phyloP scores from a whole-genome alignment of 2,888 invertebrate genomes.

The Stenodera caucasica region DNA sequence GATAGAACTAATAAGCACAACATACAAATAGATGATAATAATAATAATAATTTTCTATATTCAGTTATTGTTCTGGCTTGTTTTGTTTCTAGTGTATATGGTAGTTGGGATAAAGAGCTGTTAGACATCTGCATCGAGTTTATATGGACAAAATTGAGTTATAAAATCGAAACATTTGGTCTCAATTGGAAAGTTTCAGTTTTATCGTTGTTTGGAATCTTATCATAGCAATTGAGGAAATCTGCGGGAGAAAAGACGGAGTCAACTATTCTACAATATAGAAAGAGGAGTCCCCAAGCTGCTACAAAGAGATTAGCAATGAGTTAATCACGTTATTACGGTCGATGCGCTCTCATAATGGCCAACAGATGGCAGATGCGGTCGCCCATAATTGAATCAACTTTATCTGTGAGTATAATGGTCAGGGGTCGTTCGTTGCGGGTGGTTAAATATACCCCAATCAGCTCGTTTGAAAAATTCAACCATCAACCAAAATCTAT shows the following conservation, averaged over 20 bases:
- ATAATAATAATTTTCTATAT: too few species aligned
- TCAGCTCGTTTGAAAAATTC: too few species aligned
- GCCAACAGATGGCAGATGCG: slow-evolving; percentile 58
- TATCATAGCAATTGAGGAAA: slow-evolving; percentile 37
- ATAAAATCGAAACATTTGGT: background rate
- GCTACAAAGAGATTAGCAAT: slow-evolving; percentile 52
- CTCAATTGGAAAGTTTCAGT: slow-evolving; percentile 14
- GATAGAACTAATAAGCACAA: too few species aligned
- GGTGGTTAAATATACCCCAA: slow-evolving; percentile 44
- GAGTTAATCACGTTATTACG: slow-evolving; percentile 54
- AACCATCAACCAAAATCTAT: too few species aligned
- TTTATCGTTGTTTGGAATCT: slow-evolving; percentile 29
- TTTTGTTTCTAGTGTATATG: too few species aligned
- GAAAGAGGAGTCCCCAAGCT: slow-evolving; percentile 40
- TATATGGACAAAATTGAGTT: background rate
- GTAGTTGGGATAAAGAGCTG: too few species aligned
- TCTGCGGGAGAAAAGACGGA: slow-evolving; percentile 27
- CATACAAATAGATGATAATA: too few species aligned
- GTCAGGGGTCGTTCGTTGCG: slow-evolving; percentile 52
- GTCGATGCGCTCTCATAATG: slow-evolving; percentile 54
- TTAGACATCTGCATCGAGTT: background rate
- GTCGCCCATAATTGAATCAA: slow-evolving; percentile 57
- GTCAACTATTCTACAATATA: slow-evolving; percentile 14
- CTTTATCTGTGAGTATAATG: slow-evolving; percentile 57
- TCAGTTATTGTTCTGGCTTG: too few species aligned